phyloP scores from a whole-genome alignment of 2,113 vertebrate genomes.

The Rhinoderma darwinii region DNA sequence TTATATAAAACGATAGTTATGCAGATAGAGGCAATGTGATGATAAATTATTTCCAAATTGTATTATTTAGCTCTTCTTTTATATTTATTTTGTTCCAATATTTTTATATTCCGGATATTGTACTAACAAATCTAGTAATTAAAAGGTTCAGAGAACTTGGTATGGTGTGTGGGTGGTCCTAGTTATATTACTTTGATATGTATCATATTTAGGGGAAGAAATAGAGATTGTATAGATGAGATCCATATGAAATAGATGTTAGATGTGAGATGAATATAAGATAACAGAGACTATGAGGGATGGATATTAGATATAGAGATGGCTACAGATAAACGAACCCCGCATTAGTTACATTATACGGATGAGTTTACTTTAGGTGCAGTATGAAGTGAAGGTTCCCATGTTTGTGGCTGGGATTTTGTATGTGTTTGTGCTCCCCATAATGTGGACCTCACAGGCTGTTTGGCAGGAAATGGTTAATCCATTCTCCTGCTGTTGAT shows the following conservation, averaged over 20 bases:
- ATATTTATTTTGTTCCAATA: too few relatives aligned
- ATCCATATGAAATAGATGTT: neutral
- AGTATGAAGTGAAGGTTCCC: neutral
- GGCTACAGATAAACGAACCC: neutral
- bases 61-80: too few relatives aligned
- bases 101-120: too few relatives aligned
- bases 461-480: constrained; percentile 18
- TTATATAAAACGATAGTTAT: too few relatives aligned
- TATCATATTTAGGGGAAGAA: too few relatives aligned
- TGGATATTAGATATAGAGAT: neutral
- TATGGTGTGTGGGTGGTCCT: too few relatives aligned
- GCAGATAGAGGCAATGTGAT: too few relatives aligned
- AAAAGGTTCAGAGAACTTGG: too few relatives aligned
- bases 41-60: too few relatives aligned
- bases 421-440: neutral
- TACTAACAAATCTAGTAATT: too few relatives aligned
- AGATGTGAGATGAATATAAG: neutral
- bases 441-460: neutral
- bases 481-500: constrained; percentile 2
- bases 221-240: too few relatives aligned
- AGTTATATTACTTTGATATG: too few relatives aligned
- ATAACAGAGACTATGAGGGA: neutral
- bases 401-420: neutral
- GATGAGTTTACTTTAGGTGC: neutral
- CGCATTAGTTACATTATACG: neutral